Evolutionary conservation across 1,140 invertebrate species (phyloP), one percentile per base, ranked within the genome.

Genomic region (Antheraea mylitta): DNA sequence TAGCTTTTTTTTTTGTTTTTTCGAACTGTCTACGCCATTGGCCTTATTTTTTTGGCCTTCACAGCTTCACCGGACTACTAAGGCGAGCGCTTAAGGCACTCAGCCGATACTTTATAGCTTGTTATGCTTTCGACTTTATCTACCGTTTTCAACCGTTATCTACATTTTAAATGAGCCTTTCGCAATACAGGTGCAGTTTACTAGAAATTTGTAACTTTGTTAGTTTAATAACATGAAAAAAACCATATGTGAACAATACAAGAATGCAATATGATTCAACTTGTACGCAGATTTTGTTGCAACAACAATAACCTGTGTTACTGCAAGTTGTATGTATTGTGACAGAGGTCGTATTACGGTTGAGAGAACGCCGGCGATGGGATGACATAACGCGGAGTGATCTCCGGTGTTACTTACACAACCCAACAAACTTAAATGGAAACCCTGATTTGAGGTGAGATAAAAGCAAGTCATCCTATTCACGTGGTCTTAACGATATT

Each of bases 351-450:
- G 62, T 68, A 71, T 66, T 69, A 75, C 64, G 58, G 42, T 8
- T 69, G 64, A 36, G 67, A 30, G 61, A 64, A 61, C 65, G 36
- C 53, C 42, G 58, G n/a, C 64, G 59, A 67, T 10, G 65, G 18
- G 37, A 16, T 63, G 71, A 67, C 67, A 53, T 71, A 48, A 70
- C 63, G 66, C 63, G 18, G 63, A 18, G 53, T 72, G 70, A 77
- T 77, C 75, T 72, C 73, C 71, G 69, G 64, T 72, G 68, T 65
- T 72, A 72, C 69, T 69, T 64, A 64, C 65, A 73, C 67, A 75
- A 75, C 60, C 71, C 76, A 74, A 69, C 70, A 71, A 76, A 76
- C 75, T 77, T 79, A 68, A 75, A 79, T 77, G 72, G 71, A 73
- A 75, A 70, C 64, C 64, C 75, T 72, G 75, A 74, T 77, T 71